Evolutionary conservation across 2,888 invertebrate genomes (phyloP), one percentile per base, ranked within the genome.

Genomic region (Thera britannica): DNA sequence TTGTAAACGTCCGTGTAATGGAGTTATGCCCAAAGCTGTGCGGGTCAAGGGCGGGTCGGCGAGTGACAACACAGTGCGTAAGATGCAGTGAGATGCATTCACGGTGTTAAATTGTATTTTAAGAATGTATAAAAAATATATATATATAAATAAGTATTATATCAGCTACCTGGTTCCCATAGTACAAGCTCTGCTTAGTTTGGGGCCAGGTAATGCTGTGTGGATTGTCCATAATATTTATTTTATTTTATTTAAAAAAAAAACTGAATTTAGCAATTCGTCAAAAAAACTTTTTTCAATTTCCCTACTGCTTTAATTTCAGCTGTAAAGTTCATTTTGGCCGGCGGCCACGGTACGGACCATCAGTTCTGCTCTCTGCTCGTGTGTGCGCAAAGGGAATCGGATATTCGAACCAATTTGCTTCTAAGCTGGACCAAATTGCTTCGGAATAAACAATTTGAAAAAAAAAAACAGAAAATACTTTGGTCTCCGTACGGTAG

Each of bases 41-140:
- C 65, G 64, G 70, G 74, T 72, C 74, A 74, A 72, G 74, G 74
- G 66, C 71, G 68, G 69, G 74, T 55, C 73, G 59, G 9, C 48
- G 52, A 35, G 44, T 44, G 65, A 54, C 64, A 54, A 34, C 61
- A 58, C 65, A 68, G 61, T 5, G 44, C 3, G 35, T 9, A 34
- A 35, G 36, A 51, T 55, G 38, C 59, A 65, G 69, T 65, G 58
- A 5, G 23, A 9, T 41, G 7, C 1, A n/a, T n/a, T n/a, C n/a
- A n/a, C n/a, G n/a, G n/a, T n/a, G n/a, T n/a, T n/a, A n/a, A n/a
- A n/a, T n/a, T n/a, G n/a, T n/a, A n/a, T n/a, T n/a, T n/a, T n/a
- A n/a, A n/a, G n/a, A n/a, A n/a, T n/a, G n/a, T n/a, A n/a, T n/a
- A n/a, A n/a, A n/a, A n/a, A n/a, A n/a, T n/a, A n/a, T n/a, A n/a